phyloP scores from a whole-genome alignment of 1,140 invertebrate species.

The Bombus impatiens region DNA sequence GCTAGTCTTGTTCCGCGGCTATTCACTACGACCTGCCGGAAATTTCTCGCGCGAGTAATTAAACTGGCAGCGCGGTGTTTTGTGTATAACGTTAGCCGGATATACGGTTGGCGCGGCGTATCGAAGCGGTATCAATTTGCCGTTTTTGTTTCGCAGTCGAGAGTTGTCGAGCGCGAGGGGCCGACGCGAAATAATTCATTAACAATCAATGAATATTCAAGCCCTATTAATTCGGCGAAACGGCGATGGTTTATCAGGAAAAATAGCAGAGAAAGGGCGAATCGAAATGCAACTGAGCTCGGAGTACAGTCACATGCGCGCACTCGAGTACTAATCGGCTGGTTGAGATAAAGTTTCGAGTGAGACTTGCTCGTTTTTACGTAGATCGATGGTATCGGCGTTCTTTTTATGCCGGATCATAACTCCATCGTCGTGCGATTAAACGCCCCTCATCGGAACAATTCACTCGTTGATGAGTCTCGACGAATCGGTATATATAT shows the following conservation, averaged over 20 bases:
- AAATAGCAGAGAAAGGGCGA: neutral
- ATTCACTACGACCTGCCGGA: conserved; percentile 13
- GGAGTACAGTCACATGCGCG: neutral
- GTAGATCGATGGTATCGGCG: neutral
- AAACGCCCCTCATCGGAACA: neutral
- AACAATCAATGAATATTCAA: conserved; percentile 67
- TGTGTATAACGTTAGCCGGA: conserved; percentile 18
- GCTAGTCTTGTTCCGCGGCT: neutral
- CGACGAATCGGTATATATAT: neutral
- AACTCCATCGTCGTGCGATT: neutral
- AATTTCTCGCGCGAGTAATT: conserved; percentile 37
- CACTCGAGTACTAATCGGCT: neutral
- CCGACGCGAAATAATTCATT: conserved; percentile 62
- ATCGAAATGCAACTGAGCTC: neutral
- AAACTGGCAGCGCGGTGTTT: conserved; percentile 21
- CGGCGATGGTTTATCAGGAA: neutral
- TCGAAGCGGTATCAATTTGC: conserved; percentile 47
- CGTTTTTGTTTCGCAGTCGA: conserved; percentile 50
- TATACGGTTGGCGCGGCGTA: neutral
- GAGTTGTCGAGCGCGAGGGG: neutral
- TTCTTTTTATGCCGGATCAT: neutral
- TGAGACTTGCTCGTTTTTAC: neutral
- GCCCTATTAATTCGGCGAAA: conserved; percentile 44
- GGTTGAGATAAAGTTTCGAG: conserved; percentile 10
- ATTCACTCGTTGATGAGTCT: neutral